A percentile compares a stretch with the other conserved stretches of the same genome.
Evolutionary conservation across 2,113 vertebrate species (phyloP).

Genomic region (Motacilla tschutschensis): DNA sequence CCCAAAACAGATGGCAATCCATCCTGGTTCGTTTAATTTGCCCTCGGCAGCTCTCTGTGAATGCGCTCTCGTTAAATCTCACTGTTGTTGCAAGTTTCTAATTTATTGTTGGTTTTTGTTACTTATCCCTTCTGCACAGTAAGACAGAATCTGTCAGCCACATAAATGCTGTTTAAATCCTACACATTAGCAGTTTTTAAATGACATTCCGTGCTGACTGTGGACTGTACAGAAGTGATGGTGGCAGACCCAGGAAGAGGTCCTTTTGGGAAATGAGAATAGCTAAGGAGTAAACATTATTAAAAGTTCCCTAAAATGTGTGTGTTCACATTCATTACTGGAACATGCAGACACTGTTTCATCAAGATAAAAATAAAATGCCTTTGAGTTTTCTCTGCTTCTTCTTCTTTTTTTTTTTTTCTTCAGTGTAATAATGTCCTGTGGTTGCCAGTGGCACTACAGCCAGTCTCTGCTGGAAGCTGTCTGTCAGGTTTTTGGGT

Average conservation of each 20-base stretch:
- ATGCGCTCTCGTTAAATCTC: background rate
- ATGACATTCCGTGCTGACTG: background rate
- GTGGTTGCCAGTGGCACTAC: background rate
- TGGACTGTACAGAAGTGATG: background rate
- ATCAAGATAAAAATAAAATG: background rate
- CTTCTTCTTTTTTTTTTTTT: background rate
- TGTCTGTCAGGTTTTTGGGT: background rate
- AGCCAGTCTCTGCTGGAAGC: background rate
- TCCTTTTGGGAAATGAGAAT: background rate
- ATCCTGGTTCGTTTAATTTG: background rate
- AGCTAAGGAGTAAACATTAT: background rate
- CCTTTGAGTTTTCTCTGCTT: background rate
- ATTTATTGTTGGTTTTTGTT: background rate
- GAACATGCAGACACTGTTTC: background rate
- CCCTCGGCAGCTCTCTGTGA: conserved; percentile 19
- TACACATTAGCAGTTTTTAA: background rate
- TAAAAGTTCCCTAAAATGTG: background rate
- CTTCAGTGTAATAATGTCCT: background rate
- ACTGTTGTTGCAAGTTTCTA: background rate
- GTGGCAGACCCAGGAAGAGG: background rate
- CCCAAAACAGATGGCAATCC: conserved; percentile 49
- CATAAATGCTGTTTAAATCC: conserved; percentile 8
- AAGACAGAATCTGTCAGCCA: background rate
- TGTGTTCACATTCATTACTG: background rate
- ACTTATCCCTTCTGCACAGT: background rate